Evolutionary conservation across 2,113 vertebrate species (phyloP).

Genomic region (Podarcis muralis): DNA sequence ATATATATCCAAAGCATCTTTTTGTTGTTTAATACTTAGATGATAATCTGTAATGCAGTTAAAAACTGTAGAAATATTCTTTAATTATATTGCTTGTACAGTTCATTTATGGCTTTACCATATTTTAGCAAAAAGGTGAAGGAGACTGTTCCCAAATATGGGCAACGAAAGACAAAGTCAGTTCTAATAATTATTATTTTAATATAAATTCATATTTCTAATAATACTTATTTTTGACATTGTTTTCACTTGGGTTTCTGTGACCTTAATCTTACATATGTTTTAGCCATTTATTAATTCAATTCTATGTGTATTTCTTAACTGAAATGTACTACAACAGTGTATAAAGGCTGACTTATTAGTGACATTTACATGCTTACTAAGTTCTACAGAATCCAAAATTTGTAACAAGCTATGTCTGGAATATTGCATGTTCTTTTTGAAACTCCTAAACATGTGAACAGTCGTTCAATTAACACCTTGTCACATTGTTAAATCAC

Average conservation of each 20-base stretch:
- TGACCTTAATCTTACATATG: conserved; percentile 16
- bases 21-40: conserved; percentile 57
- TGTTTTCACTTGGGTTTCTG: no score
- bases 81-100: conserved; percentile 73
- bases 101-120: conserved; percentile 71
- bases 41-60: conserved; percentile 87
- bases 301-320: conserved; percentile 24
- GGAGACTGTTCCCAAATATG: no score
- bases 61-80: conserved; percentile 82
- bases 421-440: background rate
- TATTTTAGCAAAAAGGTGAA: background rate
- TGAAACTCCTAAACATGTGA: background rate
- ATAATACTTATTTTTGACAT: no score
- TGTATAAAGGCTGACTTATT: background rate
- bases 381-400: conserved; percentile 2
- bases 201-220: no score
- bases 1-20: conserved; percentile 89
- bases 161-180: no score
- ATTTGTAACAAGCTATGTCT: background rate
- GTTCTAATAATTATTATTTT: no score
- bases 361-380: background rate
- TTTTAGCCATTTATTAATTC: conserved; percentile 76
- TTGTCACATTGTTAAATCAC: background rate
- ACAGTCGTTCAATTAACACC: background rate
- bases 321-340: conserved; percentile 38